These are phyloP conservation scores for Pectinophora gossypiella DNA, from an alignment of 1,140 invertebrate species.

Conservation along the genomic window DNA sequence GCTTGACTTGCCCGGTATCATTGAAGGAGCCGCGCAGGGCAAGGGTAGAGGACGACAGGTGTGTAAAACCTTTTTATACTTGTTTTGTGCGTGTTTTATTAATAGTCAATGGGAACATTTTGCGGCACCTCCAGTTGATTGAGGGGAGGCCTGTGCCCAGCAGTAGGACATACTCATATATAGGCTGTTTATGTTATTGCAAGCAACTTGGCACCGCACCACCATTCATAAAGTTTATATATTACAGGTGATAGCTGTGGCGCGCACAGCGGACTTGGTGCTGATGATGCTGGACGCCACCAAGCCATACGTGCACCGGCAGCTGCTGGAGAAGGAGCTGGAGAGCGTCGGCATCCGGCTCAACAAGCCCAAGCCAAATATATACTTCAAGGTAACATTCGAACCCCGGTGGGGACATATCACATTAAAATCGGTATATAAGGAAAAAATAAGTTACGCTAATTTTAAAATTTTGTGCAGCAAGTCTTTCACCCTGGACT, in stretches of 20 bases:
- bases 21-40: constrained; percentile 97
- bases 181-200: too few species aligned
- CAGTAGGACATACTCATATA: too few species aligned
- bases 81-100: too few species aligned
- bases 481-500: too few species aligned
- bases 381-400: constrained; percentile 97
- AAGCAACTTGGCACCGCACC: not conserved
- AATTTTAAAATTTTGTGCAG: too few species aligned
- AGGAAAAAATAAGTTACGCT: too few species aligned
- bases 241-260: constrained; percentile 94
- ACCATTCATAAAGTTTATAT: not conserved
- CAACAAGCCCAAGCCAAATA: constrained; percentile 96
- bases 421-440: too few species aligned
- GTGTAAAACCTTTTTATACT: too few species aligned
- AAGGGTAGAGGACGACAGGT: constrained; percentile 91
- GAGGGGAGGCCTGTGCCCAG: too few species aligned
- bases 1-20: constrained; percentile 97
- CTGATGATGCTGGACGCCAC: constrained; percentile 99
- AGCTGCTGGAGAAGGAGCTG: constrained; percentile 93
- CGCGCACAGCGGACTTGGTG: constrained; percentile 96
- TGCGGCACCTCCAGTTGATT: too few species aligned
- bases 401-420: too few species aligned
- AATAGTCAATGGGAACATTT: too few species aligned
- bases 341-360: constrained; percentile 97
- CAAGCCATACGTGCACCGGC: constrained; percentile 95